These are phyloP conservation scores for Scaptodrosophila lebanonensis DNA, from an alignment of 1,140 invertebrate genomes.

Conservation along the genomic window DNA sequence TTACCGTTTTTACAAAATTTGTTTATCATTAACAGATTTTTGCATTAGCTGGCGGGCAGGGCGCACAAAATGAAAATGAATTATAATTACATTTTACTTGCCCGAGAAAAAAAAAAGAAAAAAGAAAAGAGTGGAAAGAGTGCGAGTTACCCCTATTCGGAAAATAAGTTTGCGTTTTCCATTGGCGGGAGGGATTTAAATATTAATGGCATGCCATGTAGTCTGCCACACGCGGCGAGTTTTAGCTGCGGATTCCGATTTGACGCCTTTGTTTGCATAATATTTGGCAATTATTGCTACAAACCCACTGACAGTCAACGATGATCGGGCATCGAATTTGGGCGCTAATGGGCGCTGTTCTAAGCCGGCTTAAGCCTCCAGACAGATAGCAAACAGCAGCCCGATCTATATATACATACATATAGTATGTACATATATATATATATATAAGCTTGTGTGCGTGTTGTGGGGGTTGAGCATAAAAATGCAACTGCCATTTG, in stretches of 20 bases:
- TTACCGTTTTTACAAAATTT: constrained; percentile 49
- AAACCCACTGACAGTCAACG: constrained; percentile 59
- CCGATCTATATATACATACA: background rate
- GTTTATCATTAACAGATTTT: constrained; percentile 71
- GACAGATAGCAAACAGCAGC: constrained; percentile 28
- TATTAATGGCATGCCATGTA: constrained; percentile 47
- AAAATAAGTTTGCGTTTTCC: background rate
- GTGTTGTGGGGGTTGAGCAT: background rate
- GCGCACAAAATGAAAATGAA: constrained; percentile 52
- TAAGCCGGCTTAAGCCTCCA: constrained; percentile 67
- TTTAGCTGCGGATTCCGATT: constrained; percentile 36
- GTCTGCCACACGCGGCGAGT: constrained; percentile 60
- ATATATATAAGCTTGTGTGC: background rate
- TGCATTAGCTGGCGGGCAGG: too few relatives aligned
- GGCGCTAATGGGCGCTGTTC: constrained; percentile 24
- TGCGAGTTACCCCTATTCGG: background rate
- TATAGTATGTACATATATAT: background rate
- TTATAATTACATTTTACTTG: constrained; percentile 54
- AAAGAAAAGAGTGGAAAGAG: too few relatives aligned
- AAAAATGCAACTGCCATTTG: too few relatives aligned
- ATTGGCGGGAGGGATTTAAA: constrained; percentile 54
- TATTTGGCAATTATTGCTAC: constrained; percentile 73
- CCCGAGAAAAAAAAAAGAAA: too few relatives aligned
- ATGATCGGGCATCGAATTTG: constrained; percentile 14
- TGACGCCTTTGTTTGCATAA: constrained; percentile 70